phyloP scores from a whole-genome alignment of 2,113 vertebrate species.

The Pongo abelii region DNA sequence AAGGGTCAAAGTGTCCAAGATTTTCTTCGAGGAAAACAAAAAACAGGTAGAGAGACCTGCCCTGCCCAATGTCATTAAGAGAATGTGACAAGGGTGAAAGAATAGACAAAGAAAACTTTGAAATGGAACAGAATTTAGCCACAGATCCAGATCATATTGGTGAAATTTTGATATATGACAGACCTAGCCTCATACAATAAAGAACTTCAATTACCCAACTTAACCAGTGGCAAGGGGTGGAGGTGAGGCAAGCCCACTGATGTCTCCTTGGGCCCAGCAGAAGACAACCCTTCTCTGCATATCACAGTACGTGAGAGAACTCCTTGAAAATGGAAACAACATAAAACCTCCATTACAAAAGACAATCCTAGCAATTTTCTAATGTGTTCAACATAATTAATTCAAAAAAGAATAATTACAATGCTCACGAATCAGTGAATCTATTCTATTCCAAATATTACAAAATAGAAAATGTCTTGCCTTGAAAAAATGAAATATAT shows the following conservation, averaged over 20 bases:
- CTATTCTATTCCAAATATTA: background rate
- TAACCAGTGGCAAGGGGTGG: background rate
- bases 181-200: background rate
- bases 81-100: background rate
- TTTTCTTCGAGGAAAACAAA: background rate
- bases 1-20: background rate
- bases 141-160: background rate
- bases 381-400: background rate
- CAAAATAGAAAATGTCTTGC: background rate
- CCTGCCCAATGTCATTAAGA: background rate
- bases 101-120: background rate
- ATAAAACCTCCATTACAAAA: background rate
- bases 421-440: background rate
- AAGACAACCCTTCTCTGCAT: background rate
- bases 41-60: background rate
- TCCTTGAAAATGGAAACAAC: background rate
- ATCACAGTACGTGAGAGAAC: background rate
- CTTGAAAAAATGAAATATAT: conserved; percentile 14
- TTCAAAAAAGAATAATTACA: background rate
- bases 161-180: background rate
- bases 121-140: background rate
- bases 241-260: background rate
- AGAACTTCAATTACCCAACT: background rate
- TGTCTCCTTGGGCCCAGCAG: background rate
- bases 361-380: background rate